Evolutionary conservation across 2,888 invertebrate genomes (phyloP), one percentile per base, ranked within the genome.

Genomic region (Acleris cristana): DNA sequence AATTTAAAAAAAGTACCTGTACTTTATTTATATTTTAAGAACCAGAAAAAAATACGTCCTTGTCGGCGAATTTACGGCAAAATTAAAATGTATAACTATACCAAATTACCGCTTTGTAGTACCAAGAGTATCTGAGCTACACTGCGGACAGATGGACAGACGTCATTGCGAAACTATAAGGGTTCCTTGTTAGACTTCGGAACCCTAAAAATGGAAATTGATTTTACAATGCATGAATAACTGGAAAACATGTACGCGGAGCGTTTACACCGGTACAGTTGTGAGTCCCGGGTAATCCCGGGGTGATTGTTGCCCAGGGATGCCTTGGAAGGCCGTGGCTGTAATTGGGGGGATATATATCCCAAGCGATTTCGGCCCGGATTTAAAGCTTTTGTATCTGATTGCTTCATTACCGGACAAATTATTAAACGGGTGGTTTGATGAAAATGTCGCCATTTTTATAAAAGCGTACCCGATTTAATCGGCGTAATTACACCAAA

Each of bases 201-300:
- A 26, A 26, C 26, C 6, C 26, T 6, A 26, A 26, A 6, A 26
- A 6, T 26, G 26, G 6, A 14, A 12, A 34, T 34, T 34, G 34
- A 34, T 34, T 34, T 14, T n/a, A 45, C 45, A 45, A 7, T 7
- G 5, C 7, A 16, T n/a, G 48, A 18, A 48, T 16, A 48, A 48
- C 40, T n/a, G 48, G 16, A 18, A 48, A 16, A 48, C 18, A 18
- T 48, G n/a, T 16, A 48, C 48, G 18, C 18, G 8, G 48, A 18
- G 48, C n/a, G 44, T 57, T 48, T 57, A 52, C 61, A 23, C 45
- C 34, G 16, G 61, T 61, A 66, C 67, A 58, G 67, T 67, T 58
- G 62, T 67, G 67, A 67, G 59, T 60, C 67, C 66, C 58, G 54
- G 54, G 67, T 67, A 67, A 67, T 67, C 67, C 67, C 53, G 34